phyloP scores from a whole-genome alignment of 1,140 invertebrate genomes.

The Euschistus heros region DNA sequence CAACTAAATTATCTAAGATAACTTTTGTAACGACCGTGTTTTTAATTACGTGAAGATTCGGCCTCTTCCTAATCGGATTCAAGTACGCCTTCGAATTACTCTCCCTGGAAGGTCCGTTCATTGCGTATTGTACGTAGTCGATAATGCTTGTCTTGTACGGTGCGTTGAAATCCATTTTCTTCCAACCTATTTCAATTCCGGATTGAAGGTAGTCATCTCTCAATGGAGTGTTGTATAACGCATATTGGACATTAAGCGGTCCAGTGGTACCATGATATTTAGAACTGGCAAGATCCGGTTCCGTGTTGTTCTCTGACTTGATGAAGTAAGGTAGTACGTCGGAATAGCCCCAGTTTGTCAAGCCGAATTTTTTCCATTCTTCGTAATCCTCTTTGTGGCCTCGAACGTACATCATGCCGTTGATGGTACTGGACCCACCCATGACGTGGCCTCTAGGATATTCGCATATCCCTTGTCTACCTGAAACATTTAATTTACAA shows the following conservation, averaged over 20 bases:
- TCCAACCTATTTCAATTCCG: constrained; percentile 40
- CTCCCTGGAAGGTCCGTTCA: neutral
- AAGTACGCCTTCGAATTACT: constrained; percentile 47
- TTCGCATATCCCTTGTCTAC: constrained; percentile 39
- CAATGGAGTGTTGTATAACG: constrained; percentile 33
- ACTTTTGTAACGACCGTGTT: constrained; percentile 46
- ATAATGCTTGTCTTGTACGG: constrained; percentile 38
- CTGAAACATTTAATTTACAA: too few species aligned
- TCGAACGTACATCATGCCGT: constrained; percentile 69
- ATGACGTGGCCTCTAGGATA: constrained; percentile 58
- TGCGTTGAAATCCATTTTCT: constrained; percentile 42
- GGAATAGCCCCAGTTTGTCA: constrained; percentile 47
- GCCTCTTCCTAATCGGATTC: constrained; percentile 38
- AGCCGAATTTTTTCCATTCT: constrained; percentile 46
- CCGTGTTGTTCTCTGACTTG: constrained; percentile 45
- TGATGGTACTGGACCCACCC: constrained; percentile 68
- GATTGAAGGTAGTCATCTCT: constrained; percentile 38
- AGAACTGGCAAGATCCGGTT: constrained; percentile 38
- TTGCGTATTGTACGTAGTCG: constrained; percentile 39
- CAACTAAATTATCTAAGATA: constrained; percentile 42
- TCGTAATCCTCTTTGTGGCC: constrained; percentile 55
- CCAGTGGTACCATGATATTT: constrained; percentile 46
- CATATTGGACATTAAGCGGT: constrained; percentile 35
- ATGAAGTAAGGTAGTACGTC: constrained; percentile 45
- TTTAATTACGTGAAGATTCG: constrained; percentile 44